Evolutionary conservation across 1,140 invertebrate species (phyloP), one percentile per base, ranked within the genome.

Genomic region (Yoshiicerus persimilis): DNA sequence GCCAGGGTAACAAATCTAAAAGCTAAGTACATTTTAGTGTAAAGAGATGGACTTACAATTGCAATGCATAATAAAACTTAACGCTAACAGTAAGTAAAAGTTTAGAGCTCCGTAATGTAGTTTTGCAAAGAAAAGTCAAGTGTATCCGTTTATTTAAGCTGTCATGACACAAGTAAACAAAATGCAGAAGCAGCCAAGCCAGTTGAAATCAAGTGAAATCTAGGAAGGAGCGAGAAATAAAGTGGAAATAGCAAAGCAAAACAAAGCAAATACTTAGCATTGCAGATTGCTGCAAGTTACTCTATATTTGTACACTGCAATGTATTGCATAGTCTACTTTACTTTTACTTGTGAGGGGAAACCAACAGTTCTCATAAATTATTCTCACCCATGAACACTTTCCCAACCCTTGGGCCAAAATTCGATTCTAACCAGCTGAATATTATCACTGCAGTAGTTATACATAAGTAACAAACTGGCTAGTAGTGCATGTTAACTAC

Each of bases 351-450:
- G 64, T 30, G 64, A 70, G 23, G 64, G 23, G 27, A 70, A 70
- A 70, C 75, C 75, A 36, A 80, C 34, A 36, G 34, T 36, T 80
- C 75, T 80, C 75, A 80, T 80, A 80, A 80, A 80, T 80, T 80
- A 80, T 80, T 80, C 75, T 80, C 75, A 34, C 75, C 75, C 30
- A n/a, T 80, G 32, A 80, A 32, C 30, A 36, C 75, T 36, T 80
- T 80, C 32, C 27, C 25, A 30, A 30, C 27, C 64, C 27, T 30
- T 77, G 32, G 75, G 34, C 75, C 75, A 36, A 32, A 80, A 80
- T 32, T 80, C 75, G 75, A 80, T 80, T 36, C 75, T 70, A 70
- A 38, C 75, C 75, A n/a, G 23, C 32, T 70, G 66, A 27, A 70
- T 70, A 70, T 70, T 70, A 70, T 70, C 66, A 70, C 66, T 70